Base-by-base conservation (phyloP, 2,888 invertebrate species). In the Gerosis bhagava region DNA sequence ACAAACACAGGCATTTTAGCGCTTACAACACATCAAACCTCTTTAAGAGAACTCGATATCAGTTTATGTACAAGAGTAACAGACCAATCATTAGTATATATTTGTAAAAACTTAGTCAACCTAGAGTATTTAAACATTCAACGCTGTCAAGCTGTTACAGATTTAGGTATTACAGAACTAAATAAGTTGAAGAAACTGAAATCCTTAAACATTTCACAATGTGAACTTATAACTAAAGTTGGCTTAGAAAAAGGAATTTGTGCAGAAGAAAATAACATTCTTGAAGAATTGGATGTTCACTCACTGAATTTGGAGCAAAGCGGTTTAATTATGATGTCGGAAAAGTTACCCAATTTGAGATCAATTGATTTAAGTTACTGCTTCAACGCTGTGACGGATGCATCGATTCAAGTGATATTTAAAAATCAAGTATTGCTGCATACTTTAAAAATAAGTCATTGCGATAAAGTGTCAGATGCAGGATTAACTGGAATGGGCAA, bases 311-410 rank as follows among this genome's bases (percentile, higher is more conserved):
- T 94, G 24, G 92, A 91, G 60, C 92, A 94, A 64, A 82, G 80
- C 54, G 90, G 92, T 17, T 77, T 94, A 3, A 90, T 92, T 41
- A 81, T 84, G 62, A 83, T 94, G 45, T 91, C 93, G 5, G 87
- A 89, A 59, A 87, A 83, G 54, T 77, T 93, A 44, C 89, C 90
- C 1, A 90, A 90, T 48, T 74, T 95, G 29, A 84, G 78, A 0
- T 73, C 84, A 13, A 77, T 95, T 13, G 92, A 94, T 66, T 67
- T 95, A 32, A 92, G 92, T 48, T 92, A 91, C 57, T 94, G 94
- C 66, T 92, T 93, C 56, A 92, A 91, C 77, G 92, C 91, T n/a
- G 92, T 94, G 1, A 94, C 94, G 3, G 94, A 95, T 64, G 84
- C 86, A 49, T 92, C 92, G 11, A 83, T 94, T 41, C 92, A 94